Conservation (phyloP, 1,140 invertebrate species). For the Danaus melanippus region DNA sequence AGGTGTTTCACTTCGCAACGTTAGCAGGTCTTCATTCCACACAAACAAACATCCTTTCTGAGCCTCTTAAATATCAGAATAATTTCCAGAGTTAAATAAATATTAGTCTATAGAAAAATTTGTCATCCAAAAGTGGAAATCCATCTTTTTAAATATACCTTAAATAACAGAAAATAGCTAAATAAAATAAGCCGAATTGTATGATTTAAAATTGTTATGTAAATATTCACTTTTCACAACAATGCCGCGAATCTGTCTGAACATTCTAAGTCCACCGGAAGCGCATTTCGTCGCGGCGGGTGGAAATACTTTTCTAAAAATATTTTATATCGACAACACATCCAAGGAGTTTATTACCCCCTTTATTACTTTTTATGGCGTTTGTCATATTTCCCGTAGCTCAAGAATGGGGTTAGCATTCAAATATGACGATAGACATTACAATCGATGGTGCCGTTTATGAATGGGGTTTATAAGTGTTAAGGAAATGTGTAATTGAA, state of each 20-base stretch:
- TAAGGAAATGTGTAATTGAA: conserved; percentile 17
- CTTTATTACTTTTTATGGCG: conserved; percentile 62
- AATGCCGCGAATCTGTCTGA: conserved; percentile 9
- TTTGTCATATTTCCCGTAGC: conserved; percentile 50
- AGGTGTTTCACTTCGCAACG: too few relatives aligned
- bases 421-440: conserved; percentile 59
- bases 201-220: too few relatives aligned
- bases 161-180: too few relatives aligned
- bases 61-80: too few relatives aligned
- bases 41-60: too few relatives aligned
- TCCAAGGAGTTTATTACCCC: conserved; percentile 46
- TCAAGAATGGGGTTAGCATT: conserved; percentile 37
- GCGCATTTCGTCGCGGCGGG: conserved; percentile 42
- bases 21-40: too few relatives aligned
- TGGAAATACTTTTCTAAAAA: conserved; percentile 41
- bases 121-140: too few relatives aligned
- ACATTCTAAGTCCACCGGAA: conserved; percentile 19
- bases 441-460: conserved; percentile 53
- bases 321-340: conserved; percentile 61
- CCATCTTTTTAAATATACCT: too few relatives aligned
- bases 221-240: too few relatives aligned
- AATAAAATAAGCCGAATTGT: too few relatives aligned
- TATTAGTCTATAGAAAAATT: too few relatives aligned
- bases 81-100: too few relatives aligned
- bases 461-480: conserved; percentile 20